Evolutionary conservation across 2,888 invertebrate genomes (phyloP), one percentile per base, ranked within the genome.

Genomic region (Erebia palarica): DNA sequence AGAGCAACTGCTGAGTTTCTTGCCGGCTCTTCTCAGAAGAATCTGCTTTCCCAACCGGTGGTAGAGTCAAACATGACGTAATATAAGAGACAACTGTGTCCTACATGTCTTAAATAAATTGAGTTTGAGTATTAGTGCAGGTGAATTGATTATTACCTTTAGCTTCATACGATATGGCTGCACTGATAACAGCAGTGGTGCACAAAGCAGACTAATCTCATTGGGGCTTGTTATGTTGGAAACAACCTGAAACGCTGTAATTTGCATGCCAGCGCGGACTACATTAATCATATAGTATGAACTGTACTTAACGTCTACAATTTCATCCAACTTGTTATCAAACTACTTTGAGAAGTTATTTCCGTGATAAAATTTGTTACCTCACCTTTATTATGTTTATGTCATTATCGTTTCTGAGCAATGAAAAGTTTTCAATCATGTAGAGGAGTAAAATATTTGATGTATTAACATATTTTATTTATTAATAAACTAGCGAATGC

Each of bases 221-320:
- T 57, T 57, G 42, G 44, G 14, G 42, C 44, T 44, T 58, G 65
- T 57, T 42, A 66, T 18, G 81, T 81, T 76, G 81, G 83, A 83
- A 84, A 84, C 84, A 81, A 82, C 80, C 85, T 84, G 82, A 86
- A 87, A 88, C 85, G 84, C 87, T 80, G 78, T 83, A 84, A 85
- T 86, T 84, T 83, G 83, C 84, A 82, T 83, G 81, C 80, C 82
- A 80, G 81, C 79, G 77, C 75, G 68, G 73, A 76, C 80, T 75
- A 63, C 68, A 71, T 71, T 68, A 77, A 66, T 71, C 69, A 70
- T 69, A 36, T 55, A 64, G 61, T 71, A 65, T 63, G 69, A 71
- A 65, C 69, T 70, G 58, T 60, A 65, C 65, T 66, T 66, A 66
- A 57, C 44, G 65, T 66, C 44, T 66, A 42, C 13, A 44, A 57